Base-by-base conservation (phyloP, 2,888 invertebrate genomes). In the Mythimna impura region DNA sequence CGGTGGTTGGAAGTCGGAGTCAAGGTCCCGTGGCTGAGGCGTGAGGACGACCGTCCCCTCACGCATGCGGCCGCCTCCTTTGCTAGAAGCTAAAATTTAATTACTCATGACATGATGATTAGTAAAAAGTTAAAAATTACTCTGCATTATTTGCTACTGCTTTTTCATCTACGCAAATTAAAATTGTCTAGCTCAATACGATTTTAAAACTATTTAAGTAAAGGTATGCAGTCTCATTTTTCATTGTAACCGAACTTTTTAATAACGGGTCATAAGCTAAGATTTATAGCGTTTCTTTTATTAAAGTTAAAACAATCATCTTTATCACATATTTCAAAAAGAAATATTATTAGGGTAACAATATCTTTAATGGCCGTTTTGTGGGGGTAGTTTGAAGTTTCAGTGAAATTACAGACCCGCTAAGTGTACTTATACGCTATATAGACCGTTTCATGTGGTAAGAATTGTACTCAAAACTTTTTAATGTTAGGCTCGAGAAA, bases 311-410 rank as follows among this genome's bases (percentile, higher is more conserved):
- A 67, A 78, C 64, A 66, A 66, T 58, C 30, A 52, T 43, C 25
- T 70, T 57, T 70, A 54, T 30, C 54, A 66, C 70, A 68, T 77
- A 65, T 30, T 72, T 47, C 55, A 62, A 58, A 73, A 73, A 66
- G 78, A 78, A 82, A 67, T 80, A 70, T 82, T 66, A 57, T 61
- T 3, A 74, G 36, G 34, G 70, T 62, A 67, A 78, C 52, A 64
- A 66, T 82, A 66, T 62, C 58, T 65, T 68, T 75, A 68, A 80
- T 60, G 61, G 65, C 4, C 62, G 40, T 82, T 82, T 20, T 57
- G 62, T 47, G 58, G 52, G 52, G 65, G 71, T 66, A 78, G 60
- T 75, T 71, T 60, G 1, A 68, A 71, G 71, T 83, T 83, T 70
- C 69, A 78, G 72, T 68, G 34, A 68, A 54, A 82, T 78, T 55